Base-by-base conservation (phyloP, 2,797 vertebrate species). In the Lagodon rhomboides region DNA sequence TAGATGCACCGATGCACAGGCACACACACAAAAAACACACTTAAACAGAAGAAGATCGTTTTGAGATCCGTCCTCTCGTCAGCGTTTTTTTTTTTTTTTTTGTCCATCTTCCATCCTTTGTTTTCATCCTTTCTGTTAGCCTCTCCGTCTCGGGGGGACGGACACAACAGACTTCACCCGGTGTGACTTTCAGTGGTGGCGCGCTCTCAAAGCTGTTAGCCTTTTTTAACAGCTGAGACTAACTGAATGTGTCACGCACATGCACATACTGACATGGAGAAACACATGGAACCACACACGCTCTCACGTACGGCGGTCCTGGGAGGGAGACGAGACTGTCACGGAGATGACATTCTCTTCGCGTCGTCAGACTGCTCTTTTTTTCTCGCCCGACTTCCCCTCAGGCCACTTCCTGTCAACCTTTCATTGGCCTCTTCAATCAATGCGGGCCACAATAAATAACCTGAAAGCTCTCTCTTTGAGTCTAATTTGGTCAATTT, bases 141-240 rank as follows among this genome's bases (percentile, higher is more conserved):
- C 34, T 72, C 44, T 73, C 64, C n/a, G 16, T 75, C 68, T 60
- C 66, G 43, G 38, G 43, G 78, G 73, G 78, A 81, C 56, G 66
- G 72, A 86, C 53, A 51, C 20, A 83, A 69, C 67, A 73, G 75
- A 67, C 78, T 76, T 79, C 56, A 83, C 67, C 65, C 46, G 44
- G 62, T 80, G n/a, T 67, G 82, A 82, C 81, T 83, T 82, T 74
- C 61, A 77, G 61, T 60, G 58, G 68, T 63, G 68, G 23, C 38
- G 2, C 58, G 53, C 63, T 77, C 46, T 73, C 17, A 86, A 84
- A 77, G 74, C 79, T 85, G 78, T 87, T 85, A 74, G 80, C 69
- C 73, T 81, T 85, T 82, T 73, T 34, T 34, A 74, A 78, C 47
- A 73, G 64, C 67, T 84, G 64, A 73, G 74, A 73, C 65, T 61